These are phyloP conservation scores for Anas capensis DNA, from an alignment of 2,797 vertebrate species.

Conservation along the genomic window DNA sequence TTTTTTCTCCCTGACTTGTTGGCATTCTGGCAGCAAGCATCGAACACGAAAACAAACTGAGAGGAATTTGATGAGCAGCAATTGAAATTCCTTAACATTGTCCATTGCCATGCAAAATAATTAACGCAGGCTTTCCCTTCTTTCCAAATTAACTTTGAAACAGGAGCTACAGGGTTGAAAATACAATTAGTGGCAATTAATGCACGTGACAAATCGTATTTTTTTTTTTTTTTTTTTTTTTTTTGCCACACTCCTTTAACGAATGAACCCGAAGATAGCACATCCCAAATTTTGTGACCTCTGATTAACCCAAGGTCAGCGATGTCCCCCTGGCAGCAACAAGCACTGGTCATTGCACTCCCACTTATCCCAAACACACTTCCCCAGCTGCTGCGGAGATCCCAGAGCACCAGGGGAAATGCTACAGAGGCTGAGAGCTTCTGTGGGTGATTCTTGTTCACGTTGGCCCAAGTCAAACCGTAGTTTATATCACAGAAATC, in stretches of 20 bases:
- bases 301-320: slow-evolving; percentile 59
- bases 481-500: background rate
- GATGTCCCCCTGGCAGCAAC: slow-evolving; percentile 64
- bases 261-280: background rate
- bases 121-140: slow-evolving; percentile 55
- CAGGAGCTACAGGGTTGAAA: slow-evolving; percentile 43
- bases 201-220: slow-evolving; percentile 67
- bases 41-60: slow-evolving; percentile 62
- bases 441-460: background rate
- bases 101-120: slow-evolving; percentile 60
- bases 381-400: background rate
- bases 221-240: slow-evolving; percentile 14
- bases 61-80: slow-evolving; percentile 37
- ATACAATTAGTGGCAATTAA: slow-evolving; percentile 68
- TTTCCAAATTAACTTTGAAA: slow-evolving; percentile 71
- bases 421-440: background rate
- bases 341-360: slow-evolving; percentile 67
- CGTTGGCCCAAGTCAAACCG: background rate
- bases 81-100: slow-evolving; percentile 58
- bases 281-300: slow-evolving; percentile 65
- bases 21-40: slow-evolving; percentile 40
- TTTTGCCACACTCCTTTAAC: slow-evolving; percentile 59
- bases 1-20: slow-evolving; percentile 51
- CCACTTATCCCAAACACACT: slow-evolving; percentile 66
- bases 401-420: background rate